phyloP scores from a whole-genome alignment of 2,888 invertebrate species.

The Morpho helenor region DNA sequence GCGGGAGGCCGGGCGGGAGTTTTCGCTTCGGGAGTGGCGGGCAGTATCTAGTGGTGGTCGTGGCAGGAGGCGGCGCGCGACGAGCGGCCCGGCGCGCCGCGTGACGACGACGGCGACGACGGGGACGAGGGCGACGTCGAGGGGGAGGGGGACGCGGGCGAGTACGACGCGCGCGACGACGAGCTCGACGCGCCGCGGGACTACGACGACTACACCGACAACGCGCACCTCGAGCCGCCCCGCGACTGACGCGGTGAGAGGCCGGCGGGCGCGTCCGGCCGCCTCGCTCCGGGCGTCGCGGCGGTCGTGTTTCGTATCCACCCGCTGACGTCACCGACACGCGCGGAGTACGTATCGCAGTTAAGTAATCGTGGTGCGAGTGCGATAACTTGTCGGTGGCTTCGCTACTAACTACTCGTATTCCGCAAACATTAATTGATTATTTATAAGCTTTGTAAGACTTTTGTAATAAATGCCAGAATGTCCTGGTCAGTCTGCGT shows the following conservation, averaged over 20 bases:
- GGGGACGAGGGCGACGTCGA: slow-evolving; percentile 30
- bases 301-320: too few relatives aligned
- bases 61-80: slow-evolving; percentile 36
- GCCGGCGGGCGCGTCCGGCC: neutral
- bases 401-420: too few relatives aligned
- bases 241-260: slow-evolving; percentile 45
- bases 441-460: too few relatives aligned
- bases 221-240: slow-evolving; percentile 55
- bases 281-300: too few relatives aligned
- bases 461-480: too few relatives aligned
- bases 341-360: too few relatives aligned
- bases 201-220: slow-evolving; percentile 71
- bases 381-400: too few relatives aligned
- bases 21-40: slow-evolving; percentile 17
- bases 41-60: slow-evolving; percentile 39
- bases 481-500: too few relatives aligned
- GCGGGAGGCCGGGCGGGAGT: neutral
- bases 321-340: too few relatives aligned
- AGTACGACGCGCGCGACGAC: slow-evolving; percentile 41
- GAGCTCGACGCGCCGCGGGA: slow-evolving; percentile 57
- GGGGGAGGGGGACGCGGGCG: slow-evolving; percentile 37
- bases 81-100: slow-evolving; percentile 33
- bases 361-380: too few relatives aligned
- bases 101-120: slow-evolving; percentile 31
- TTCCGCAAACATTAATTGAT: too few relatives aligned